Evolutionary conservation across 2,797 vertebrate genomes (phyloP).

Genomic region (Triplophysa bombifrons): DNA sequence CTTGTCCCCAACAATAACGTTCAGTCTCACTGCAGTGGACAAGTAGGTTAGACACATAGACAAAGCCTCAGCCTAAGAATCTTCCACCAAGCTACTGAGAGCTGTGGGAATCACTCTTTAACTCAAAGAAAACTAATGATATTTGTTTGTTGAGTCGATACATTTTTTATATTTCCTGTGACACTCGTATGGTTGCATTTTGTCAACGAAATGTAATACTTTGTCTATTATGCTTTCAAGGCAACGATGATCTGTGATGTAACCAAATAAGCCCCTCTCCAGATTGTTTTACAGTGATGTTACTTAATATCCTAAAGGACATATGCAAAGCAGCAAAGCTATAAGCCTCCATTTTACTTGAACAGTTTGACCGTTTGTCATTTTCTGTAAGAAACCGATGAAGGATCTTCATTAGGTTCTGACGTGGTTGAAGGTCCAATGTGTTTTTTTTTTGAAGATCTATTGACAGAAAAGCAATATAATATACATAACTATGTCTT

Average conservation of each 20-base stretch:
- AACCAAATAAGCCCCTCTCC: not conserved
- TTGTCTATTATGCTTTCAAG: not conserved
- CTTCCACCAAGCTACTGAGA: not conserved
- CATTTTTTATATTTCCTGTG: not conserved
- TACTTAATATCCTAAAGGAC: not conserved
- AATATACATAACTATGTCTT: too few relatives aligned
- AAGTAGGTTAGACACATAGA: not conserved
- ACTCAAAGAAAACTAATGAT: not conserved
- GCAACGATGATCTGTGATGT: not conserved
- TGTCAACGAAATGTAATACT: not conserved
- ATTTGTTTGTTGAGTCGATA: not conserved
- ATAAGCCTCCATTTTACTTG: not conserved
- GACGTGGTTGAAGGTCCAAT: not conserved
- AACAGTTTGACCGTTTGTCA: not conserved
- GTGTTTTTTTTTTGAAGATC: too few relatives aligned
- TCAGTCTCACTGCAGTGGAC: not conserved
- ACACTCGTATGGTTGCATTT: slow-evolving; percentile 14
- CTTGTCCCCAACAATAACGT: slow-evolving; percentile 5
- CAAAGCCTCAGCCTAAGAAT: not conserved
- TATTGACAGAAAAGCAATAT: too few relatives aligned
- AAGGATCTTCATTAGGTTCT: not conserved
- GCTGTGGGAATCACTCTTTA: not conserved
- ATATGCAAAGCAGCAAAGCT: not conserved
- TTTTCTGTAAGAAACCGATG: not conserved
- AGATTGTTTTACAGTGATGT: not conserved